Percentiles rank a stretch among this genome's conserved stretches.
These are phyloP conservation scores for Lasioglossum zephyrum DNA, from an alignment of 2,888 invertebrate genomes.

Conservation along the genomic window DNA sequence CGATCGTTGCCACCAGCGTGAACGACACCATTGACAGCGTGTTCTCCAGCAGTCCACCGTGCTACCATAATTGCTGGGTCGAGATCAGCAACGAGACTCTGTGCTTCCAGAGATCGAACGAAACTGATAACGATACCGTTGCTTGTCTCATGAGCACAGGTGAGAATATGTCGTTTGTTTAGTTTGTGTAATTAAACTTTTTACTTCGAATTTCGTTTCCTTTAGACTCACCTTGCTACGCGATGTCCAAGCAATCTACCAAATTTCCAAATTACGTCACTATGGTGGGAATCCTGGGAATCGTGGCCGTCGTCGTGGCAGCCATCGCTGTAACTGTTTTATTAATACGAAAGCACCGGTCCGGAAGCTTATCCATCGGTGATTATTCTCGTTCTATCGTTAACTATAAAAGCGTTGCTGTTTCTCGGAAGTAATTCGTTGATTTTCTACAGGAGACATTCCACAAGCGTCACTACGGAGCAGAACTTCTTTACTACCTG, in stretches of 20 bases:
- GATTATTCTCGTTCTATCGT: not conserved
- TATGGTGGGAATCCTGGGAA: conserved; percentile 25
- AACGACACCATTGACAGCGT: conserved; percentile 42
- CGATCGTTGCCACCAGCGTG: not conserved
- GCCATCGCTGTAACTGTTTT: conserved; percentile 10
- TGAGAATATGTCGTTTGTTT: not conserved
- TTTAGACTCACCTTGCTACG: conserved; percentile 27
- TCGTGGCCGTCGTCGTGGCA: not conserved
- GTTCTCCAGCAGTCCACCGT: conserved; percentile 40
- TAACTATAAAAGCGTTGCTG: not conserved
- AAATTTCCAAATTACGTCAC: not conserved
- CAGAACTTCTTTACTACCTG: not conserved
- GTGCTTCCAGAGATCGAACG: conserved; percentile 23
- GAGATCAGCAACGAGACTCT: conserved; percentile 43
- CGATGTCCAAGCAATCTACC: not conserved
- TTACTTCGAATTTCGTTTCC: not conserved
- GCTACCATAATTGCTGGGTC: conserved; percentile 33
- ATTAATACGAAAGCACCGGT: conserved; percentile 15
- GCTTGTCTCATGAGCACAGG: conserved; percentile 54
- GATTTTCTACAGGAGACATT: not conserved
- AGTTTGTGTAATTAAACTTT: not conserved
- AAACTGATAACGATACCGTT: not conserved
- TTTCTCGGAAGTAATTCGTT: not conserved
- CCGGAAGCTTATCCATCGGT: conserved; percentile 23
- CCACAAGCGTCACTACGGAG: conserved; percentile 22